Base-by-base conservation (phyloP, 1,140 invertebrate genomes). In the Diprion similis region DNA sequence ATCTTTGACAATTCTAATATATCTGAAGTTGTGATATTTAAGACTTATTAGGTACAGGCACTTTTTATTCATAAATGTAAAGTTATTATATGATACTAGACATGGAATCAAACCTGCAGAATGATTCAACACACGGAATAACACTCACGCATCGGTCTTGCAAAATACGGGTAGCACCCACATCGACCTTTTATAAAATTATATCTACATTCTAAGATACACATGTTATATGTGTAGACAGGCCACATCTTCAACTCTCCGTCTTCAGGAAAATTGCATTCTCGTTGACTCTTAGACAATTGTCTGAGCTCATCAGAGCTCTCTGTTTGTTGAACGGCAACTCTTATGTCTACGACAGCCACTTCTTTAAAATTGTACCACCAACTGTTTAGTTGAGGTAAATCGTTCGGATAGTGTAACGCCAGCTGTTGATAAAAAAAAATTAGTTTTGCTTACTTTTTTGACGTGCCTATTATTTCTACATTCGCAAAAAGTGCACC, bases 141-240 rank as follows among this genome's bases (percentile, higher is more conserved):
- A 11, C 8, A 70, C 46, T 46, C 46, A 82, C 80, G 64, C 7
- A 75, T 74, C 10, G 76, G 75, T 66, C 78, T 78, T 8, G 75
- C 71, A 47, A 82, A 83, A 66, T 83, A 79, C 7, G 80, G 80
- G 48, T 79, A 74, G 51, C 81, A 82, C 0, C 76, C 73, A 51
- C 80, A 82, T 19, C 65, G 10, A 13, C 76, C 64, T 8, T 70
- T 68, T 37, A 81, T 78, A 59, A 59, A 59, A 24, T 74, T 71
- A 66, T 75, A 78, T 65, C 73, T 78, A 19, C 80, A 82, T 73
- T 83, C 80, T 1, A 46, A 51, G 4, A 24, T 24, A 70, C 82
- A 83, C 79, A 81, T 78, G 10, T 47, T 66, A 0, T 8, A 59
- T 11, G 78, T 71, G 67, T 82, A 83, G 37, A 78, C 37, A 6